These are phyloP conservation scores for Cyanistes caeruleus DNA, from an alignment of 2,113 vertebrate species.

Conservation along the genomic window DNA sequence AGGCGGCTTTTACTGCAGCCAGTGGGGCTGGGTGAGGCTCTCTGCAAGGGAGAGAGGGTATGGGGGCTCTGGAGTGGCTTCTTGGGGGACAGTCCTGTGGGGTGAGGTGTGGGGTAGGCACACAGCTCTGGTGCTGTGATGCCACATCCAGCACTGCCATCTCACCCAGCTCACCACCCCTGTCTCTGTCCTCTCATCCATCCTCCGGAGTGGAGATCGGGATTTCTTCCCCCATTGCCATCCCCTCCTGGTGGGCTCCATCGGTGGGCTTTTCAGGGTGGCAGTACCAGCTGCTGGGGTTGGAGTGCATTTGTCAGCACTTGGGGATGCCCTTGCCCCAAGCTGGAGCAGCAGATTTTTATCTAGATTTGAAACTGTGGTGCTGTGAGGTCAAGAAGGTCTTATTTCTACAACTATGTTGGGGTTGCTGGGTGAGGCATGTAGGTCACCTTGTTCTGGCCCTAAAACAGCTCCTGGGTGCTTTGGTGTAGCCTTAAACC, in stretches of 20 bases:
- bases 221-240: neutral
- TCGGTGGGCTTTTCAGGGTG: neutral
- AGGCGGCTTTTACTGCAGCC: slow-evolving; percentile 14
- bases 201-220: neutral
- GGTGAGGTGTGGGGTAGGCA: neutral
- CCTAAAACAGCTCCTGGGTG: neutral
- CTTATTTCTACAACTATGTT: neutral
- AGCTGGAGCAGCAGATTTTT: neutral
- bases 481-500: neutral
- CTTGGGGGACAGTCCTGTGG: accelerated
- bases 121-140: accelerated
- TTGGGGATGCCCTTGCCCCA: neutral
- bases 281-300: neutral
- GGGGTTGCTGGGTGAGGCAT: neutral
- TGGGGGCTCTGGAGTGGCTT: neutral
- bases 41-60: accelerated
- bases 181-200: neutral
- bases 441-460: neutral
- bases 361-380: neutral
- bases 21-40: neutral
- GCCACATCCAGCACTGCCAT: accelerated
- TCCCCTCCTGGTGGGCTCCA: neutral
- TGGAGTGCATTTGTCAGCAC: neutral
- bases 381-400: neutral
- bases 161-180: neutral